Base-by-base conservation (phyloP, 2,888 invertebrate genomes). In the Dorcus hopei region DNA sequence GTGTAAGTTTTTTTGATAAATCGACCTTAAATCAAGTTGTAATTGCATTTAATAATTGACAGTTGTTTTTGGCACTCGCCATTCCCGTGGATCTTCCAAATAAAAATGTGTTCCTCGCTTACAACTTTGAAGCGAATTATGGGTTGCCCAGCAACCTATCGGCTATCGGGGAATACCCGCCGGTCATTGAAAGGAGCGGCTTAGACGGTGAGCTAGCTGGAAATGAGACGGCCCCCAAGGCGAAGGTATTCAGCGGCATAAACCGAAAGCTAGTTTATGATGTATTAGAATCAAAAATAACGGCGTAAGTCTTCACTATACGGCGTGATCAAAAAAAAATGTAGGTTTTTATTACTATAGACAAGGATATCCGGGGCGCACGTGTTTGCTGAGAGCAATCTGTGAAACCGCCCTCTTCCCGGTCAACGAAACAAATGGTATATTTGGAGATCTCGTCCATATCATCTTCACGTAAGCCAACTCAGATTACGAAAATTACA, bases 111-210 rank as follows among this genome's bases (percentile, higher is more conserved):
- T 89, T 88, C 68, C 78, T 90, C 53, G 88, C 90, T 0, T 88
- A 87, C 72, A 89, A 89, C 77, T 87, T 90, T 70, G 90, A 90
- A 70, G 83, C 87, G 0, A 86, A 85, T 71, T 90, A 88, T 76
- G 77, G 74, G 45, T 74, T 86, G 3, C 84, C 89, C 0, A 9
- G 19, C 5, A 80, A 74, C 14, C 87, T 87, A 68, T 80, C 73
- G 42, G 74, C 75, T 0, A 55, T 50, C n/a, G 70, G 70, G 45
- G 57, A 61, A 3, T 75, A 70, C 58, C 75, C 75, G 4, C 75
- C 75, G 5, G 40, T 65, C 14, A 47, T 59, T n/a, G 55, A 48
- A 19, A 55, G 55, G 43, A 54, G 47, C 38, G 26, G 26, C 3
- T 33, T 33, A 33, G 49, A 47, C 11, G 40, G 16, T 1, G 26